phyloP scores from a whole-genome alignment of 2,888 invertebrate species.

The Cephus spinipes region DNA sequence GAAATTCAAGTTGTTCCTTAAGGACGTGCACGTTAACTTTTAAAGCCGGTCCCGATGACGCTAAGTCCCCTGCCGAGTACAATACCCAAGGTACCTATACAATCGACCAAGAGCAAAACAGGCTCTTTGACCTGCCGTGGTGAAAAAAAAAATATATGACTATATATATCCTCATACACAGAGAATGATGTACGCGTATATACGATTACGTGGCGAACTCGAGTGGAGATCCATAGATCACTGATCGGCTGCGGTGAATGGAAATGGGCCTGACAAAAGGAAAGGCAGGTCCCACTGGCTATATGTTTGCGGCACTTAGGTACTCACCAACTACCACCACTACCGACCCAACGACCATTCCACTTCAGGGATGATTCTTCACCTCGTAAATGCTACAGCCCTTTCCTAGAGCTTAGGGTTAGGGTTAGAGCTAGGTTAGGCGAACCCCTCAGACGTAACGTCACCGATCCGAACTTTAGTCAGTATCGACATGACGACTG shows the following conservation, averaged over 20 bases:
- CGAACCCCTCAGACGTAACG: not conserved
- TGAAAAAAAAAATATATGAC: slow-evolving; percentile 35
- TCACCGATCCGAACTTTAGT: not conserved
- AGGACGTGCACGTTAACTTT: slow-evolving; percentile 40
- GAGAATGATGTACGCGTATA: slow-evolving; percentile 21
- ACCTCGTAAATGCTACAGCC: not conserved
- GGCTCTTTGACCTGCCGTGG: slow-evolving; percentile 31
- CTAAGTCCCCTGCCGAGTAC: not conserved
- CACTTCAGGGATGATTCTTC: not conserved
- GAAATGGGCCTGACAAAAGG: slow-evolving; percentile 32
- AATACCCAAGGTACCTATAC: slow-evolving; percentile 6
- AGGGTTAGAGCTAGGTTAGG: not conserved
- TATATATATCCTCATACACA: not conserved
- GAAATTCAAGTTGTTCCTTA: slow-evolving; percentile 12
- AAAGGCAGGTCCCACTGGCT: slow-evolving; percentile 47
- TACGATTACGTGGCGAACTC: slow-evolving; percentile 54
- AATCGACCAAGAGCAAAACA: slow-evolving; percentile 20
- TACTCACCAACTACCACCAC: not conserved
- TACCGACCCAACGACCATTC: not conserved
- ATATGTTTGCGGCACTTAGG: not conserved
- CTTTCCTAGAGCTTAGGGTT: not conserved
- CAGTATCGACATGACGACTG: not conserved
- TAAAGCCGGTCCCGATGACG: slow-evolving; percentile 26
- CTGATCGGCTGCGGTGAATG: slow-evolving; percentile 37
- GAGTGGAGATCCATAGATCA: slow-evolving; percentile 59